These are phyloP conservation scores for Bettongia penicillata DNA, from an alignment of 2,113 vertebrate genomes.

Conservation along the genomic window DNA sequence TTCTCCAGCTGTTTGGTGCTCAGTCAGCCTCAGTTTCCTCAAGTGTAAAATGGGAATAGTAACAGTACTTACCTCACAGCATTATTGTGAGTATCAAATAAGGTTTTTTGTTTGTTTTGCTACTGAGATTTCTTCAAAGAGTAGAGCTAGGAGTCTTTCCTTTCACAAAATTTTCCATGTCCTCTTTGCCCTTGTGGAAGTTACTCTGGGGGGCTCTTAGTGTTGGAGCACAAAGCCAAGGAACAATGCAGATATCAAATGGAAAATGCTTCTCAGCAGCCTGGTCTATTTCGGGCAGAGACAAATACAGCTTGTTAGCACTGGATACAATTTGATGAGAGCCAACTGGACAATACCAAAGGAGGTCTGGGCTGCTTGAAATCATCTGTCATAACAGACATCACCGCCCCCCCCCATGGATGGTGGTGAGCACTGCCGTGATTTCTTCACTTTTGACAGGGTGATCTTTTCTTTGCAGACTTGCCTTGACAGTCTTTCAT, in stretches of 20 bases:
- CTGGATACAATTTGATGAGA: constrained; percentile 80
- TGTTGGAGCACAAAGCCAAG: constrained; percentile 55
- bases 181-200: constrained; percentile 58
- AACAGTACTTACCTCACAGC: background rate
- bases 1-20: background rate
- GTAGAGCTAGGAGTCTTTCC: constrained; percentile 50
- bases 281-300: constrained; percentile 67
- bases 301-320: constrained; percentile 9
- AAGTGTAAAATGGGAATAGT: background rate
- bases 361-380: constrained; percentile 78
- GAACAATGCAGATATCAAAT: constrained; percentile 71
- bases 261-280: constrained; percentile 62
- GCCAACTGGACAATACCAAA: constrained; percentile 65
- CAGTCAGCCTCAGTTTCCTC: background rate
- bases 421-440: constrained; percentile 77
- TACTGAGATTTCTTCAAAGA: constrained; percentile 57
- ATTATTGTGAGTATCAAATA: background rate
- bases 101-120: background rate
- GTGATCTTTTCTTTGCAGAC: constrained; percentile 81
- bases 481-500: constrained; percentile 84
- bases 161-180: constrained; percentile 65
- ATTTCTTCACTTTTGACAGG: constrained; percentile 84
- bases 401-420: constrained; percentile 62
- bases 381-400: constrained; percentile 85
- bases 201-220: constrained; percentile 53